Percentiles rank a stretch among this genome's conserved stretches.
phyloP scores from a whole-genome alignment of 2,888 invertebrate species.

The Cephus nigrinus region DNA sequence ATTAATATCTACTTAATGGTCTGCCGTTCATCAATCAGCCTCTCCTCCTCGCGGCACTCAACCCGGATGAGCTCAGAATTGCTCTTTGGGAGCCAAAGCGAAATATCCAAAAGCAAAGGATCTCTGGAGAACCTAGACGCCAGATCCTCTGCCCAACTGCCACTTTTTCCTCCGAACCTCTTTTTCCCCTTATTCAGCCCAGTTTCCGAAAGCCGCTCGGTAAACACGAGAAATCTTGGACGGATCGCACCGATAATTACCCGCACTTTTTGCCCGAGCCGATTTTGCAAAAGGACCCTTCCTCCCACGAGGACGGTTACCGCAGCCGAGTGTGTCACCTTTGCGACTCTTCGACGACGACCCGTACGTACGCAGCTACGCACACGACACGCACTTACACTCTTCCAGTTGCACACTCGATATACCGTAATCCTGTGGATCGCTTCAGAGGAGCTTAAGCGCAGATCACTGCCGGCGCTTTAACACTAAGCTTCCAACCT shows the following conservation, averaged over 20 bases:
- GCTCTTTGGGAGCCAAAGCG: background rate
- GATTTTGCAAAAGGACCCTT: background rate
- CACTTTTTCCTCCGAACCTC: background rate
- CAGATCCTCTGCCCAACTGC: background rate
- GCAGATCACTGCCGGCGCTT: background rate
- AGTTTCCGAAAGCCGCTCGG: background rate
- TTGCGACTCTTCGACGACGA: background rate
- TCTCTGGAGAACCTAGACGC: background rate
- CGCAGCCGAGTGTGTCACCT: background rate
- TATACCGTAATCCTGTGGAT: background rate
- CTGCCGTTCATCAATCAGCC: conserved; percentile 10
- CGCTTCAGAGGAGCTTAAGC: background rate
- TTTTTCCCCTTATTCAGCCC: background rate
- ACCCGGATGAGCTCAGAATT: background rate
- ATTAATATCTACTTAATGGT: conserved; percentile 24
- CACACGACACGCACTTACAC: background rate
- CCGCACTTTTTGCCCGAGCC: background rate
- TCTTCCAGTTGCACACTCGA: background rate
- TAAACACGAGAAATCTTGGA: background rate
- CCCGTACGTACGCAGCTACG: background rate
- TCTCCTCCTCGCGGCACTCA: background rate
- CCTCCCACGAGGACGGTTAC: background rate
- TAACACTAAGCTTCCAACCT: background rate
- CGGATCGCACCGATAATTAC: background rate
- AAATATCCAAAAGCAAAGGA: background rate